phyloP scores from a whole-genome alignment of 2,888 invertebrate species.

The Apotomis turbidana region DNA sequence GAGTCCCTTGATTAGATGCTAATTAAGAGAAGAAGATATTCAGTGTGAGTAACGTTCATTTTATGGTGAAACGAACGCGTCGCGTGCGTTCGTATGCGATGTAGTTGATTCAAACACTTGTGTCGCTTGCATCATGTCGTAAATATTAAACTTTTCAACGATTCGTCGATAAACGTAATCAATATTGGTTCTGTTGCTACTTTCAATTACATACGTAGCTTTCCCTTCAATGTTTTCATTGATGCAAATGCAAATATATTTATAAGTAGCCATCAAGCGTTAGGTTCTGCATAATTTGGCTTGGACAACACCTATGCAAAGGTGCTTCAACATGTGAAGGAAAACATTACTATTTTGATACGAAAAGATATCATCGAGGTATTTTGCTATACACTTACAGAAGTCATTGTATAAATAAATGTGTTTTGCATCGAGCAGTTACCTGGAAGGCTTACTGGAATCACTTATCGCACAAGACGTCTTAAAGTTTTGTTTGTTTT shows the following conservation, averaged over 20 bases:
- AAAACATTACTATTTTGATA: constrained; percentile 13
- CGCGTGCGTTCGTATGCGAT: constrained; percentile 50
- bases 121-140: constrained; percentile 59
- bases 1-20: constrained; percentile 74
- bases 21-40: constrained; percentile 73
- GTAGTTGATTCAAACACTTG: constrained; percentile 51
- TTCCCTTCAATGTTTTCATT: constrained; percentile 61
- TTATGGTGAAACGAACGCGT: constrained; percentile 61
- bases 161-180: constrained; percentile 64
- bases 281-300: constrained; percentile 25
- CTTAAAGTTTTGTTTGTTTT: constrained; percentile 51
- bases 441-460: constrained; percentile 45
- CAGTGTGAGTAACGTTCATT: constrained; percentile 57
- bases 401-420: constrained; percentile 44
- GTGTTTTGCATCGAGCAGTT: constrained; percentile 43
- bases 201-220: constrained; percentile 75
- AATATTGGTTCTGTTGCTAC: constrained; percentile 71
- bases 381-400: constrained; percentile 22
- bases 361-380: constrained; percentile 3
- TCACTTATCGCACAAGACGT: constrained; percentile 41
- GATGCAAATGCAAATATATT: constrained; percentile 35
- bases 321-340: background rate
- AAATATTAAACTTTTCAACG: constrained; percentile 58
- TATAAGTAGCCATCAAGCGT: constrained; percentile 25
- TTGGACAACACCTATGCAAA: constrained; percentile 2